These are phyloP conservation scores for Apodemus sylvaticus DNA, from an alignment of 2,113 vertebrate species.

Conservation along the genomic window DNA sequence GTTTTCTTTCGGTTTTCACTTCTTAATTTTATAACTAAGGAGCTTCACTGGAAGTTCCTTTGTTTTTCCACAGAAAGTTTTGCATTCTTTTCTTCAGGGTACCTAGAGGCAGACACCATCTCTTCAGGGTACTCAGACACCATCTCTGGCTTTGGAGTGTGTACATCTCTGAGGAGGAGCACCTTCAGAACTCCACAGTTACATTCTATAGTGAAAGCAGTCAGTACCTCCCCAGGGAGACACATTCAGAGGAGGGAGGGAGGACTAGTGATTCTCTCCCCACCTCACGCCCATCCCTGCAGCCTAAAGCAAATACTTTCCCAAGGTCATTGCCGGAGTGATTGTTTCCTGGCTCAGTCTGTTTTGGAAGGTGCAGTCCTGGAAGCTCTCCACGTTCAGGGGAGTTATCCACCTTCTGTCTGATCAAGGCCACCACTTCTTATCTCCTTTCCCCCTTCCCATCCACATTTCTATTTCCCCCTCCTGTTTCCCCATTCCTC, in stretches of 20 bases:
- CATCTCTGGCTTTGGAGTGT: neutral
- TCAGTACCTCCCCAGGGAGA: neutral
- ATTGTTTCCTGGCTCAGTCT: neutral
- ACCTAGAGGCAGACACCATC: neutral
- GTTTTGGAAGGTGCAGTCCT: neutral
- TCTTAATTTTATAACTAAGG: neutral
- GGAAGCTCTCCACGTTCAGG: neutral
- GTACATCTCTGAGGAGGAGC: no score
- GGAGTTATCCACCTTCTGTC: neutral
- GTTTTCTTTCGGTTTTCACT: neutral
- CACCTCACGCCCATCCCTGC: neutral
- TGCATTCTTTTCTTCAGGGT: neutral
- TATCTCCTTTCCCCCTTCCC: neutral
- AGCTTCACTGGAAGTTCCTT: neutral
- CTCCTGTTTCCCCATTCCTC: neutral
- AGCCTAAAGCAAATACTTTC: neutral
- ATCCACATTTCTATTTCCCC: rapidly evolving
- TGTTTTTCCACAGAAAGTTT: neutral
- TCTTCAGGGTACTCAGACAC: neutral
- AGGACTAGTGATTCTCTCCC: neutral
- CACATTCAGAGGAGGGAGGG: neutral
- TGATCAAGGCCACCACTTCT: neutral
- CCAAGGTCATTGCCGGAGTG: neutral
- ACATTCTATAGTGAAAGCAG: neutral
- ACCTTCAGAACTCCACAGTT: neutral